Percentiles rank a stretch among this genome's conserved stretches.
Conservation (phyloP, 2,888 invertebrate genomes). For the Agapostemon virescens region DNA sequence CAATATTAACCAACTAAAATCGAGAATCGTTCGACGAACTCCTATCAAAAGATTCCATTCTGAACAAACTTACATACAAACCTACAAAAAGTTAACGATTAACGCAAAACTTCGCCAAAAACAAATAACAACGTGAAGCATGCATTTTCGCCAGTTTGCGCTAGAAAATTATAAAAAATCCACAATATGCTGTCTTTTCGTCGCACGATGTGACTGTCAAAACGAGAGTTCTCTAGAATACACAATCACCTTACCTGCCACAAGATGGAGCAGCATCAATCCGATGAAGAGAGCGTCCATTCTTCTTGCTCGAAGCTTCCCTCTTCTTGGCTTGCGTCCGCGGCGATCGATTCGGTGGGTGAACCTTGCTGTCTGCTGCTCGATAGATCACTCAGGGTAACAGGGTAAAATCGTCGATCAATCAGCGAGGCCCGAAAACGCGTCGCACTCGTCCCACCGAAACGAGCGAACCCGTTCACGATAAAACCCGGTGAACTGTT, state of each 20-base stretch:
- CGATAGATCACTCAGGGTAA: constrained; percentile 21
- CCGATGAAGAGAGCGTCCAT: constrained; percentile 56
- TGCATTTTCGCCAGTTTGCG: no score
- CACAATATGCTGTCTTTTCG: background rate
- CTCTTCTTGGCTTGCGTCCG: background rate
- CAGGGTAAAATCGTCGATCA: background rate
- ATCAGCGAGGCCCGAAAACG: background rate
- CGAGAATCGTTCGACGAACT: no score
- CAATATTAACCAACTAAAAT: no score
- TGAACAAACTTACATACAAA: no score
- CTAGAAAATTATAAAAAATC: background rate
- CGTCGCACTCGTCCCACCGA: background rate
- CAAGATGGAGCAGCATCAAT: constrained; percentile 48
- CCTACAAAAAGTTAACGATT: no score
- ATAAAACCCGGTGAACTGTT: constrained; percentile 7
- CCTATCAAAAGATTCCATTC: no score
- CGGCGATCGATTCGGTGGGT: constrained; percentile 14
- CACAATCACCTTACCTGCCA: constrained; percentile 50
- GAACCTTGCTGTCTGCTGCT: constrained; percentile 31
- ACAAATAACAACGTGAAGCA: no score
- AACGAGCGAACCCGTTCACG: background rate
- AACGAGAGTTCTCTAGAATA: background rate
- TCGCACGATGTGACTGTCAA: background rate
- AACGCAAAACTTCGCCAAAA: no score
- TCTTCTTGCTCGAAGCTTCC: constrained; percentile 31